Evolutionary conservation across 2,888 invertebrate genomes (phyloP).

Genomic region (Drosophila suboccidentalis): DNA sequence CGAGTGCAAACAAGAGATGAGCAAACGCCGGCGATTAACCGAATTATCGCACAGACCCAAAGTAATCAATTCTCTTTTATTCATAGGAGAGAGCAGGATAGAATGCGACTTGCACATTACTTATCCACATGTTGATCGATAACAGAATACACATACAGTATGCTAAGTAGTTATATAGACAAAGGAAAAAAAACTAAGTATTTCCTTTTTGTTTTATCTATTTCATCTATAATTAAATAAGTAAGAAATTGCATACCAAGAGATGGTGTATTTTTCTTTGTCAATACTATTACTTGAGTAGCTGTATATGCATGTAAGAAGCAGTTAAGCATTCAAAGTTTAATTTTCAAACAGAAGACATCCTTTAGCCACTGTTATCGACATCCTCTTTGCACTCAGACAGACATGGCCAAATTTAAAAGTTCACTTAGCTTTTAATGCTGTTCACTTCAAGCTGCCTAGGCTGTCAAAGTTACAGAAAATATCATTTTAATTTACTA

Average conservation of each 20-base stretch:
- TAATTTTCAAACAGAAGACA: background rate
- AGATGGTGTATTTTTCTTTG: too few relatives aligned
- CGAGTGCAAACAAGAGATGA: background rate
- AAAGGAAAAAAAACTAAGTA: too few relatives aligned
- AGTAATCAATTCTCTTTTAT: background rate
- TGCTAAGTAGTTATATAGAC: too few relatives aligned
- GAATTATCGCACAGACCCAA: conserved; percentile 1
- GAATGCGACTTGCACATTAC: background rate
- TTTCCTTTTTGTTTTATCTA: too few relatives aligned
- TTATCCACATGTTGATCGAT: background rate
- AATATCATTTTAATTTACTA: too few relatives aligned
- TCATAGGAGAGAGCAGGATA: background rate
- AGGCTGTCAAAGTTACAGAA: background rate
- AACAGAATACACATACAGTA: background rate
- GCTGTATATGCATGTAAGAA: too few relatives aligned
- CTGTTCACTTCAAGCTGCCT: background rate
- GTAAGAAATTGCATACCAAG: too few relatives aligned
- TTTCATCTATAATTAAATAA: too few relatives aligned
- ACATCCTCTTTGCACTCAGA: background rate
- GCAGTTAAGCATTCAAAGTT: too few relatives aligned
- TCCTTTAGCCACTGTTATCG: background rate
- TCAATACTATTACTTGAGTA: too few relatives aligned
- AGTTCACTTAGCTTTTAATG: background rate
- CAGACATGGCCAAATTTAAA: background rate
- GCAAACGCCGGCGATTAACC: background rate